These are phyloP conservation scores for Microcebus griseorufus DNA, from an alignment of 2,113 vertebrate species.

Conservation along the genomic window DNA sequence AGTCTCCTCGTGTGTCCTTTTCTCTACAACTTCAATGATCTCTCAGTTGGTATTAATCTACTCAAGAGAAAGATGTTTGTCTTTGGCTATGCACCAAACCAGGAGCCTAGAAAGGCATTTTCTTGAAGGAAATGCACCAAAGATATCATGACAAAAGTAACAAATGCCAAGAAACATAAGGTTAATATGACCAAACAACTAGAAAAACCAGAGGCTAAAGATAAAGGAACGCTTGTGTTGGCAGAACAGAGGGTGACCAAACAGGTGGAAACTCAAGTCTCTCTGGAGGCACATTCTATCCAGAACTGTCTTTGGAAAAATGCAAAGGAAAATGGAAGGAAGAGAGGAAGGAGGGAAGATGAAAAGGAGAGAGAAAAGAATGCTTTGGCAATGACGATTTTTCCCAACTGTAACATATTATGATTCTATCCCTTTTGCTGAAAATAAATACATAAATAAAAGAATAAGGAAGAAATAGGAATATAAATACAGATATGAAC, in stretches of 20 bases:
- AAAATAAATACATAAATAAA: neutral
- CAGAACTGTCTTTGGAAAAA: neutral
- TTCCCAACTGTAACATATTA: neutral
- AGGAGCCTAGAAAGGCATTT: neutral
- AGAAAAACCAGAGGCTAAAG: neutral
- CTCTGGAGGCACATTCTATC: neutral
- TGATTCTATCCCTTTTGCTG: neutral
- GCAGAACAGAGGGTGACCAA: neutral
- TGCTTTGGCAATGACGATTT: neutral
- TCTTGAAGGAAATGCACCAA: neutral
- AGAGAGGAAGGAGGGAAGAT: neutral
- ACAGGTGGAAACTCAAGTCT: neutral
- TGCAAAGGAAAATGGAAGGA: neutral
- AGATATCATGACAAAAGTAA: neutral
- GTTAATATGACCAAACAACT: neutral
- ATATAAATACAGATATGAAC: neutral
- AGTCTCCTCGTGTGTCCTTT: neutral
- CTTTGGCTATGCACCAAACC: neutral
- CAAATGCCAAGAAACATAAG: neutral
- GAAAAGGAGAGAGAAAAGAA: neutral
- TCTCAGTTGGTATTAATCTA: neutral
- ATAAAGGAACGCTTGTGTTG: neutral
- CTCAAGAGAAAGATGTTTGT: neutral
- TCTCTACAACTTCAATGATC: neutral
- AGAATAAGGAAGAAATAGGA: neutral